These are phyloP conservation scores for Pseudocheirus occidentalis DNA, from an alignment of 2,797 vertebrate species.

Conservation along the genomic window DNA sequence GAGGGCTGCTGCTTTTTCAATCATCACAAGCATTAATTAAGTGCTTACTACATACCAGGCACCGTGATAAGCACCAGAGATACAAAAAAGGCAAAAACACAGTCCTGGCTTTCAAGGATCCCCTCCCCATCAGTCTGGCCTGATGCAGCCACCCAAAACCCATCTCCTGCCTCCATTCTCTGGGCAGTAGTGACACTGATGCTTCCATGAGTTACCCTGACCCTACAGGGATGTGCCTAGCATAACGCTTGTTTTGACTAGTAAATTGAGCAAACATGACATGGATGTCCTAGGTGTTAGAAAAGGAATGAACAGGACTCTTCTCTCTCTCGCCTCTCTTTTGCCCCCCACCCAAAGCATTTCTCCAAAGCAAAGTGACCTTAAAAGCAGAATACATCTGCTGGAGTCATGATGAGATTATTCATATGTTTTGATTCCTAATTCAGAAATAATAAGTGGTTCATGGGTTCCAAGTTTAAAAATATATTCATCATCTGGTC, in stretches of 20 bases:
- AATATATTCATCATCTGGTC: conserved; percentile 81
- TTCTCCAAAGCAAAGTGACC: conserved; percentile 74
- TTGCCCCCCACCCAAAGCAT: background rate
- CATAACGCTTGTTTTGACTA: background rate
- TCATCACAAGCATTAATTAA: background rate
- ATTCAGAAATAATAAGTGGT: conserved; percentile 85
- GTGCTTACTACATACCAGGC: background rate
- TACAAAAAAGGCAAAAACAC: background rate
- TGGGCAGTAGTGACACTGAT: conserved; percentile 7
- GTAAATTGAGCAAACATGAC: conserved; percentile 37
- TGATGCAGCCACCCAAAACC: conserved; percentile 14
- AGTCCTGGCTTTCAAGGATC: background rate
- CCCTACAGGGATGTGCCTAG: background rate
- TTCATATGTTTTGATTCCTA: conserved; percentile 82
- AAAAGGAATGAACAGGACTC: background rate
- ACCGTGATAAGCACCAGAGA: background rate
- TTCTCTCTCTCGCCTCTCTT: background rate
- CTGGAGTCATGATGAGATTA: conserved; percentile 68
- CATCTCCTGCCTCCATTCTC: background rate
- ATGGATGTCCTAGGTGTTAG: background rate
- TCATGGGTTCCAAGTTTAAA: conserved; percentile 84
- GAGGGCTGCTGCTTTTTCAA: background rate
- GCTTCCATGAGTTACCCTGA: background rate
- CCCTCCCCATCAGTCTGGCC: background rate
- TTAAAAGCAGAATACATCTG: conserved; percentile 72